Conservation (phyloP, 1,140 invertebrate genomes). For the Drosophila repletoides region DNA sequence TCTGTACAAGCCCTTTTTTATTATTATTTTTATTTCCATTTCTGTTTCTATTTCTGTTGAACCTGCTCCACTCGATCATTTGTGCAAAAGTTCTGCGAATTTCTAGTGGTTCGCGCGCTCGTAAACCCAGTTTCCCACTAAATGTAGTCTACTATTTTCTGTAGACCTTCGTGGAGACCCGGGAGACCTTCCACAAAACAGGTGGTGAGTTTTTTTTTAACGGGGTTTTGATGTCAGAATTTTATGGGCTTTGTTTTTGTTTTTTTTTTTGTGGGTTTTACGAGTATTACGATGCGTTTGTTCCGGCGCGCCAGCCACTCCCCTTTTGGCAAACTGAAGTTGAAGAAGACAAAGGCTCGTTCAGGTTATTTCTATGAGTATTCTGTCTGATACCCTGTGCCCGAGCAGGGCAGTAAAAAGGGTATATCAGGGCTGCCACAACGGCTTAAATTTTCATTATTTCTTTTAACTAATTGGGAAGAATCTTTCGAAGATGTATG, state of each 20-base stretch:
- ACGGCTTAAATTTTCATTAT: too few relatives aligned
- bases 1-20: slow-evolving; percentile 19
- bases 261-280: slow-evolving; percentile 4
- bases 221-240: slow-evolving; percentile 72
- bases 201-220: slow-evolving; percentile 49
- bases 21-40: too few relatives aligned
- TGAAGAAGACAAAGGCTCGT: slow-evolving; percentile 26
- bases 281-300: slow-evolving; percentile 10
- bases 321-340: slow-evolving; percentile 11
- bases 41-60: background rate
- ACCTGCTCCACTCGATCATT: slow-evolving; percentile 21
- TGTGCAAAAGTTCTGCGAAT: slow-evolving; percentile 66
- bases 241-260: slow-evolving; percentile 36
- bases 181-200: slow-evolving; percentile 4
- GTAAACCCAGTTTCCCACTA: slow-evolving; percentile 69
- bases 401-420: too few relatives aligned
- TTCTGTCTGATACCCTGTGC: background rate
- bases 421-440: too few relatives aligned
- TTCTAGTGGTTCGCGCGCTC: slow-evolving; percentile 29
- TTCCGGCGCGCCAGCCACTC: slow-evolving; percentile 24
- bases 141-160: slow-evolving; percentile 20
- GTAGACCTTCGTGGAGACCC: slow-evolving; percentile 27
- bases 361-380: slow-evolving; percentile 4
- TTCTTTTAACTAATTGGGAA: too few relatives aligned
- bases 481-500: too few relatives aligned